Conservation (phyloP, 2,797 vertebrate species). For the Notolepis coatsorum region DNA sequence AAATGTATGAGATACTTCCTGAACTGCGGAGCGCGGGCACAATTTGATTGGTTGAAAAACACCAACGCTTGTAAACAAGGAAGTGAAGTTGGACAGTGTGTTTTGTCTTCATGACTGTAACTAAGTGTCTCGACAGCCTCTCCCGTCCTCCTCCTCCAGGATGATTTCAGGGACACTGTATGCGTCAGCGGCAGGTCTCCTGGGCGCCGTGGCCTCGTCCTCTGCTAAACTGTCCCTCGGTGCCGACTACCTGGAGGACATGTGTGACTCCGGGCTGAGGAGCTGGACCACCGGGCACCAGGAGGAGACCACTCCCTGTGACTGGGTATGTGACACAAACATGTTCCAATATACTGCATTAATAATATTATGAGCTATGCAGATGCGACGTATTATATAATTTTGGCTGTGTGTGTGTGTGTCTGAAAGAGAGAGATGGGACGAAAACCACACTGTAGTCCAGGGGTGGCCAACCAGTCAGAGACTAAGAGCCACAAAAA, state of each 20-base stretch:
- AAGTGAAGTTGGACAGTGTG: too few relatives aligned
- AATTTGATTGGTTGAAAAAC: too few relatives aligned
- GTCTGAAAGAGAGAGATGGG: too few relatives aligned
- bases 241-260: constrained; percentile 69
- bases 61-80: too few relatives aligned
- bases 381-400: background rate
- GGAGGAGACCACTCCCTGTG: constrained; percentile 56
- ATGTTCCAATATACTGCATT: background rate
- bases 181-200: constrained; percentile 79
- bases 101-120: too few relatives aligned
- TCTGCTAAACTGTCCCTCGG: constrained; percentile 87
- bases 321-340: constrained; percentile 68
- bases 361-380: background rate
- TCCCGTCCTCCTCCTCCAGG: background rate
- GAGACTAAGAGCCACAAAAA: too few relatives aligned
- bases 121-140: too few relatives aligned
- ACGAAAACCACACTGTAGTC: too few relatives aligned
- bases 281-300: constrained; percentile 38
- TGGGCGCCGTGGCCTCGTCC: constrained; percentile 84
- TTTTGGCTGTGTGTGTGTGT: background rate
- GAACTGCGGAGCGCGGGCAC: too few relatives aligned
- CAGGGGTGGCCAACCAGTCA: too few relatives aligned
- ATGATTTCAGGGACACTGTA: constrained; percentile 69
- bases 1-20: too few relatives aligned
- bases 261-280: constrained; percentile 66